Evolutionary conservation across 2,113 vertebrate species (phyloP), one percentile per base, ranked within the genome.

Genomic region (Amazona guildingii): DNA sequence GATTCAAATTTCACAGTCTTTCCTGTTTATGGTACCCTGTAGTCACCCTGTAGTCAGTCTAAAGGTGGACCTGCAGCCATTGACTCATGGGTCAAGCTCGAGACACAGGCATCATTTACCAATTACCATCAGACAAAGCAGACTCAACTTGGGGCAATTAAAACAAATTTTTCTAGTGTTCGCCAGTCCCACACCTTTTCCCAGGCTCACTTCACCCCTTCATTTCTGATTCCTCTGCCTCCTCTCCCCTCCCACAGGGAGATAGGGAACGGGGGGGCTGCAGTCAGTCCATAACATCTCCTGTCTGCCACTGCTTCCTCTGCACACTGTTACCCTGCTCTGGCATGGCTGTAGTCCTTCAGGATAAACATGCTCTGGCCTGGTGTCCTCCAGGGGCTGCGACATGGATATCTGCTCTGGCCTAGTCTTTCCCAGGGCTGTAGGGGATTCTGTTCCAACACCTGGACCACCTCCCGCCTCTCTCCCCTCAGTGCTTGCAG

Each of bases 401-500:
- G 48, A 10, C 5, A 9, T 17, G 21, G 10, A 7, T 35, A 54
- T 49, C 20, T 84, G 16, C 15, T 84, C 6, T 57, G 31, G 2
- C 2, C 17, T 59, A 10, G 10, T 20, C 13, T n/a, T 64, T 66
- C 1, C 1, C 9, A 10, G 11, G n/a, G 10, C 37, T 77, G 21
- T 23, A 63, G 46, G 10, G 8, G 4, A 59, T 51, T 64, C 19
- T 49, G 9, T 28, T 66, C 18, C 15, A 21, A 10, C 1, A 25
- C 7, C 3, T 29, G 33, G 11, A 79, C 8, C 10, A 7, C 5
- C 10, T 75, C 31, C 19, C 49, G 3, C 37, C 4, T 5, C 37
- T 43, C 16, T 29, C 20, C 29, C 11, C 24, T 48, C 3, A 1
- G 33, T 4, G 33, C 33, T 16, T 0, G 1, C 44, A 16, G 29